A percentile compares a stretch with the other conserved stretches of the same genome.
These are phyloP conservation scores for Spermophilus dauricus DNA, from an alignment of 2,113 vertebrate species.

Conservation along the genomic window DNA sequence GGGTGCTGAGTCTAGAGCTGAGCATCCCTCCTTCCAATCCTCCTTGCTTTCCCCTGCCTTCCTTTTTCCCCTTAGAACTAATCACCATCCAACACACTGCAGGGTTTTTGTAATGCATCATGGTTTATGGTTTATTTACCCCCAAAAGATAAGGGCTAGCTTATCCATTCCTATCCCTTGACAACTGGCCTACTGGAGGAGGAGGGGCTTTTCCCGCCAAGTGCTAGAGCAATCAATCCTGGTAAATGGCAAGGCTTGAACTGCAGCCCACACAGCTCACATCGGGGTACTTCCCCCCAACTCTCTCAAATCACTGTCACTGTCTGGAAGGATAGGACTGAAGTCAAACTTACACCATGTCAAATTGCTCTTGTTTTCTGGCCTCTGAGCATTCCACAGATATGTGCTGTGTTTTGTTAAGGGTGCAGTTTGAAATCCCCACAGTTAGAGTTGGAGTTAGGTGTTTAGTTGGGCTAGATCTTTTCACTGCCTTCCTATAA, in stretches of 20 bases:
- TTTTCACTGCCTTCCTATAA: neutral
- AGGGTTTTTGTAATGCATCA: neutral
- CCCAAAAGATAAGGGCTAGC: neutral
- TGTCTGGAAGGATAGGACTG: neutral
- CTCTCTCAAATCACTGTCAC: neutral
- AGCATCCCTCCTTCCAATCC: rapidly evolving
- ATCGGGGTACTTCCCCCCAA: too few species aligned
- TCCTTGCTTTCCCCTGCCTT: neutral
- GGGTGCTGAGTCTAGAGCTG: neutral
- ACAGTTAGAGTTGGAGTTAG: neutral
- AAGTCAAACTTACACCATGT: neutral
- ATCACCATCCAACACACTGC: neutral
- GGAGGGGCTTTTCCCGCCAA: neutral
- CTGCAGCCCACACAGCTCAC: neutral
- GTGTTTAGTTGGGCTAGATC: neutral
- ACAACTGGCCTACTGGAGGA: neutral
- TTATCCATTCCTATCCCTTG: neutral
- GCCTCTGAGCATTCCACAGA: neutral
- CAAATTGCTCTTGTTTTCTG: neutral
- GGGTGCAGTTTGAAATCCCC: neutral
- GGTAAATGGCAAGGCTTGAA: neutral
- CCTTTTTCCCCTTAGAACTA: neutral
- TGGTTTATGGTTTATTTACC: neutral
- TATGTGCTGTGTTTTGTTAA: neutral
- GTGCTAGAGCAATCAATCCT: neutral